Evolutionary conservation across 2,113 vertebrate genomes (phyloP).

Genomic region (Dasypus novemcinctus): DNA sequence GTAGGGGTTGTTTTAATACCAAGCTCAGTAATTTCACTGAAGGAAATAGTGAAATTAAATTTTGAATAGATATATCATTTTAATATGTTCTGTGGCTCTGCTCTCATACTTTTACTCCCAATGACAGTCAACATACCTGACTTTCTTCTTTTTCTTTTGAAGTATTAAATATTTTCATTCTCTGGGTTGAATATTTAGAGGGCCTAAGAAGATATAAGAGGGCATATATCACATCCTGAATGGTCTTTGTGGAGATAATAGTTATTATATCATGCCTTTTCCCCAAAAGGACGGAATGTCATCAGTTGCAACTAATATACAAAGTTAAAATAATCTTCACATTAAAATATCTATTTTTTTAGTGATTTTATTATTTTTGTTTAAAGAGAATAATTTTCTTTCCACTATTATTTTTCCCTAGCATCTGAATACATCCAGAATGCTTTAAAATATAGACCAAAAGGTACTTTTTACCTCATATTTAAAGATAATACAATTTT

Average conservation of each 20-base stretch:
- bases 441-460: not conserved
- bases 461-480: not conserved
- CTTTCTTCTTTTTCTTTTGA: not conserved
- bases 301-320: not conserved
- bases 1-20: not conserved
- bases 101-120: not conserved
- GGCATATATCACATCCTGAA: not conserved
- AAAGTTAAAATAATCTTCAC: slow-evolving; percentile 3
- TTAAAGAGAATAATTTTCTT: not conserved
- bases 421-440: not conserved
- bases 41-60: not conserved
- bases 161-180: slow-evolving; percentile 23
- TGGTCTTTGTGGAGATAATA: not conserved
- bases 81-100: not conserved
- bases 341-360: slow-evolving; percentile 27
- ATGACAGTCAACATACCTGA: not conserved
- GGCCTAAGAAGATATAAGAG: not conserved
- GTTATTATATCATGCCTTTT: not conserved
- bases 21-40: not conserved
- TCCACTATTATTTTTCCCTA: not conserved
- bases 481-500: slow-evolving; percentile 45
- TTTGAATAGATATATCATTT: not conserved
- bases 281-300: not conserved
- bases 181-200: not conserved
- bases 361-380: slow-evolving; percentile 27